These are phyloP conservation scores for Delia radicum DNA, from an alignment of 1,140 invertebrate genomes.

Conservation along the genomic window DNA sequence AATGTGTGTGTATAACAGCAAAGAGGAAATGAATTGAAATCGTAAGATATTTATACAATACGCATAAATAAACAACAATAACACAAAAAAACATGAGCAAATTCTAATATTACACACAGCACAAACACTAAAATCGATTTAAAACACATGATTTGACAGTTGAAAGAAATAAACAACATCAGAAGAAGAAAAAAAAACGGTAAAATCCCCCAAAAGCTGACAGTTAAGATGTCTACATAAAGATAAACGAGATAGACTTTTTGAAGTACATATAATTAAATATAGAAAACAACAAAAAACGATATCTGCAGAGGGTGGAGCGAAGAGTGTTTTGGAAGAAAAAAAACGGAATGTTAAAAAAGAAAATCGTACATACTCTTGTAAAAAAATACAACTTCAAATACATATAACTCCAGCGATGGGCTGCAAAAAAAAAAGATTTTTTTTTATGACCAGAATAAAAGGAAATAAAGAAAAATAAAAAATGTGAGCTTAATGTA, in stretches of 20 bases:
- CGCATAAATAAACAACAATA: not conserved
- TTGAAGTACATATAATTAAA: no score
- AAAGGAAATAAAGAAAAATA: not conserved
- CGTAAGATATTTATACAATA: not conserved
- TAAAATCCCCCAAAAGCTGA: not conserved
- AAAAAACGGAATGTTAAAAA: no score
- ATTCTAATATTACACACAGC: not conserved
- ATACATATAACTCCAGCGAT: no score
- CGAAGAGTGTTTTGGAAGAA: no score
- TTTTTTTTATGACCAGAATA: not conserved
- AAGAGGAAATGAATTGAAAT: constrained; percentile 1
- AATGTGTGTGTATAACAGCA: not conserved
- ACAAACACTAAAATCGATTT: not conserved
- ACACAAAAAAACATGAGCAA: not conserved
- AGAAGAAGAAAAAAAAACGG: not conserved
- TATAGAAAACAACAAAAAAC: no score
- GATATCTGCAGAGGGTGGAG: no score
- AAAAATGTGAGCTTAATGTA: not conserved
- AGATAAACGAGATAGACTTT: not conserved
- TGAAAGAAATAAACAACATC: not conserved
- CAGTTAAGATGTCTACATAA: not conserved
- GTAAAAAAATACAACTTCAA: no score
- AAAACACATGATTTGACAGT: constrained; percentile 10
- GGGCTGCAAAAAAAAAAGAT: no score
- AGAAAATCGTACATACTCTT: no score